phyloP scores from a whole-genome alignment of 2,888 invertebrate genomes.

The Tetragonula carbonaria region DNA sequence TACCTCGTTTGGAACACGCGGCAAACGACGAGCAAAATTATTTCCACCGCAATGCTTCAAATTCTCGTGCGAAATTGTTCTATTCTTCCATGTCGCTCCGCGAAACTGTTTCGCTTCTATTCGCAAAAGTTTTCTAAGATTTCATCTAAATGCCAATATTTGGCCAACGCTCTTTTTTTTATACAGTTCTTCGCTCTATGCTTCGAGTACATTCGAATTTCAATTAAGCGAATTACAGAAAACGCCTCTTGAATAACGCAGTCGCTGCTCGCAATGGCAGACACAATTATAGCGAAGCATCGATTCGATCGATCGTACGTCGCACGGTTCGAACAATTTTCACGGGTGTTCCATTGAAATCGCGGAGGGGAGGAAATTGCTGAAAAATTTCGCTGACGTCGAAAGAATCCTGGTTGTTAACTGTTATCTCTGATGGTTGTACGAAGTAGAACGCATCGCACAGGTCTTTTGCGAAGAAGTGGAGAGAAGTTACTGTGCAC shows the following conservation, averaged over 20 bases:
- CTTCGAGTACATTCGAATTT: background rate
- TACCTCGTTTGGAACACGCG: background rate
- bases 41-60: no score
- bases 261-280: background rate
- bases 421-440: background rate
- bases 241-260: background rate
- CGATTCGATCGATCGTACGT: background rate
- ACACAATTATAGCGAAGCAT: constrained; percentile 13
- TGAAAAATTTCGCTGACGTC: no score
- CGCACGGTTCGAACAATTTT: background rate
- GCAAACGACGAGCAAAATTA: background rate
- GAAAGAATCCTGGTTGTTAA: background rate
- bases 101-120: no score
- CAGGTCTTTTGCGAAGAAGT: background rate
- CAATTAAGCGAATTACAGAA: constrained; percentile 16
- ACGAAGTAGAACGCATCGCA: background rate
- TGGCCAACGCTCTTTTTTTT: background rate
- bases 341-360: background rate
- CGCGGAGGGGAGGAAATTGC: background rate
- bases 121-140: no score
- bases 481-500: background rate
- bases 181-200: background rate
- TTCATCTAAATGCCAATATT: background rate
- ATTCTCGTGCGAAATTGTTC: no score
- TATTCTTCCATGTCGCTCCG: no score